These are phyloP conservation scores for Turritopsis dohrnii DNA, from an alignment of 30 jellyfish, hydroid and myxozoan species.

Conservation along the genomic window DNA sequence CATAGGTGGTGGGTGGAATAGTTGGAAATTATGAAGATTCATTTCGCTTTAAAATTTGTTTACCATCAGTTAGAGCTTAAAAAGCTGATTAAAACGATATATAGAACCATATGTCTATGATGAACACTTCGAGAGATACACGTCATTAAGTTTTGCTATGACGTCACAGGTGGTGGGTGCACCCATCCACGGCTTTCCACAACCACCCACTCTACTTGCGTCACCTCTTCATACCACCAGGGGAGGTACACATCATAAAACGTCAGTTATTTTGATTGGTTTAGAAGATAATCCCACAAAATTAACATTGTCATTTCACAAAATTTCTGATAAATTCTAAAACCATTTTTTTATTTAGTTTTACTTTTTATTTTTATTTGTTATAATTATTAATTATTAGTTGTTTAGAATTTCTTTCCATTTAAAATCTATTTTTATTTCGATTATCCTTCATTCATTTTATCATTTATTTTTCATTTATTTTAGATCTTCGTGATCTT, in stretches of 20 bases:
- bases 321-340: not conserved
- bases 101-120: not conserved
- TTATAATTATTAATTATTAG: not conserved
- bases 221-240: not conserved
- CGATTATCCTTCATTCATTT: not conserved
- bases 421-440: too few relatives aligned
- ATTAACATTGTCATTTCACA: too few relatives aligned
- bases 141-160: not conserved
- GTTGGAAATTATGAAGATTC: too few relatives aligned
- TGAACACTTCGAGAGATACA: not conserved
- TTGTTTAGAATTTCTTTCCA: not conserved
- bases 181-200: not conserved
- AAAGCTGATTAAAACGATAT: not conserved
- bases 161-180: not conserved
- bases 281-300: not conserved
- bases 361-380: too few relatives aligned
- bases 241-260: not conserved
- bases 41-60: not conserved
- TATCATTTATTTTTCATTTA: not conserved
- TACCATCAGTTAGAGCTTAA: not conserved
- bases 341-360: too few relatives aligned
- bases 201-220: not conserved
- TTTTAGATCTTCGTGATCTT: not conserved
- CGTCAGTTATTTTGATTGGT: not conserved
- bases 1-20: too few relatives aligned